These are phyloP conservation scores for Candoia aspera DNA, from an alignment of 2,113 vertebrate genomes.

Conservation along the genomic window DNA sequence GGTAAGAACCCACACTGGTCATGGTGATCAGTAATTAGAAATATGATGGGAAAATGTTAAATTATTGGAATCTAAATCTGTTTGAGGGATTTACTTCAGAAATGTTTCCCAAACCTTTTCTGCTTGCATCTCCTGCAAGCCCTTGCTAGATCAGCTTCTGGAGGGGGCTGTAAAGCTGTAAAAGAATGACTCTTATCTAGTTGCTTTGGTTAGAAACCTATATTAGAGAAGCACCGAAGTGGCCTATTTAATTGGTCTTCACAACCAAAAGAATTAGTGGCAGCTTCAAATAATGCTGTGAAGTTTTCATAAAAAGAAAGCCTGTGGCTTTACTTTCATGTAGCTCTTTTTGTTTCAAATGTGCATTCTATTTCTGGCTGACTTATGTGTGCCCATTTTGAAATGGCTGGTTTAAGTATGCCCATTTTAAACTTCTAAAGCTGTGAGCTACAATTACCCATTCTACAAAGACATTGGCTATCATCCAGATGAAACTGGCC, in stretches of 20 bases:
- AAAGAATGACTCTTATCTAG: neutral
- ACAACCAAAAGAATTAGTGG: neutral
- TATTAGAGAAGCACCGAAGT: neutral
- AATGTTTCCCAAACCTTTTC: neutral
- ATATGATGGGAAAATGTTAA: neutral
- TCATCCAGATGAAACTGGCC: slow-evolving; percentile 46
- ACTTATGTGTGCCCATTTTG: slow-evolving; percentile 52
- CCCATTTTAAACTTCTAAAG: slow-evolving; percentile 53
- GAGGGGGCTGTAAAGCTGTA: neutral
- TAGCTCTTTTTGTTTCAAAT: slow-evolving; percentile 45
- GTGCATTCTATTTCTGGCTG: slow-evolving; percentile 43
- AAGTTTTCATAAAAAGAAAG: slow-evolving; percentile 25
- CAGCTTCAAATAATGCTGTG: neutral
- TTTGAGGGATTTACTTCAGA: neutral
- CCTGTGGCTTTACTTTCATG: neutral
- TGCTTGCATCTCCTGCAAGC: neutral
- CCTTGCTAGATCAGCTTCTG: neutral
- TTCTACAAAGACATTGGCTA: slow-evolving; percentile 55
- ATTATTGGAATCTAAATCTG: neutral
- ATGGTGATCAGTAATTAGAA: too few species aligned
- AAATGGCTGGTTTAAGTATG: slow-evolving; percentile 35
- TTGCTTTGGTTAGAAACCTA: neutral
- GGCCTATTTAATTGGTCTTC: slow-evolving; percentile 4
- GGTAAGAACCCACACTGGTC: too few species aligned
- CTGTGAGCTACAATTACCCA: slow-evolving; percentile 63